Evolutionary conservation across 2,888 invertebrate species (phyloP).

Genomic region (Adelognathus sp.): DNA sequence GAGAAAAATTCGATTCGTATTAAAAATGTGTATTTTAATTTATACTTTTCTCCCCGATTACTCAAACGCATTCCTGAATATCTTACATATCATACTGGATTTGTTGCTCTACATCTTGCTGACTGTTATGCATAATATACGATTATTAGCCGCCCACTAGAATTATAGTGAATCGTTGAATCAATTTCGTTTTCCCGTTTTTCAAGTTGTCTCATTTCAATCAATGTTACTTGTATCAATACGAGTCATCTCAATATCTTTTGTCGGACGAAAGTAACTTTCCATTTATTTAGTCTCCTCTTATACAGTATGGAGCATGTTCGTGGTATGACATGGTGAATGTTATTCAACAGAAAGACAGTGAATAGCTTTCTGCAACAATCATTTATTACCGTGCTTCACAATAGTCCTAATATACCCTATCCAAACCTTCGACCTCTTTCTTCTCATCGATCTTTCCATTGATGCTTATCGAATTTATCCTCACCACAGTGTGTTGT

Average conservation of each 20-base stretch:
- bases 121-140: no score
- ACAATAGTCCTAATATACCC: slow-evolving; percentile 70
- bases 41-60: slow-evolving; percentile 12
- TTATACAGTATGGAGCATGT: no score
- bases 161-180: no score
- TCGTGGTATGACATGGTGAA: not conserved
- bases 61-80: not conserved
- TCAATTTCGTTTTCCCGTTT: no score
- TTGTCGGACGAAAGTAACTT: no score
- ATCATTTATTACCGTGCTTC: not conserved
- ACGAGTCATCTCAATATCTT: no score
- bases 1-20: slow-evolving; percentile 14
- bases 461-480: slow-evolving; percentile 87
- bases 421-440: slow-evolving; percentile 80
- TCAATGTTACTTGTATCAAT: no score
- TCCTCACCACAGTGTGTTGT: slow-evolving; percentile 89
- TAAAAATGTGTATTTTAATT: slow-evolving; percentile 13
- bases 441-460: slow-evolving; percentile 83
- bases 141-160: no score
- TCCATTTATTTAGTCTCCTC: no score
- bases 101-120: not conserved
- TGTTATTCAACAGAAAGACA: not conserved
- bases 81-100: not conserved
- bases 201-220: no score
- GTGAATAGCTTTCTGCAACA: not conserved